Evolutionary conservation across 2,888 invertebrate species (phyloP).

Genomic region (Miltochrista miniata): DNA sequence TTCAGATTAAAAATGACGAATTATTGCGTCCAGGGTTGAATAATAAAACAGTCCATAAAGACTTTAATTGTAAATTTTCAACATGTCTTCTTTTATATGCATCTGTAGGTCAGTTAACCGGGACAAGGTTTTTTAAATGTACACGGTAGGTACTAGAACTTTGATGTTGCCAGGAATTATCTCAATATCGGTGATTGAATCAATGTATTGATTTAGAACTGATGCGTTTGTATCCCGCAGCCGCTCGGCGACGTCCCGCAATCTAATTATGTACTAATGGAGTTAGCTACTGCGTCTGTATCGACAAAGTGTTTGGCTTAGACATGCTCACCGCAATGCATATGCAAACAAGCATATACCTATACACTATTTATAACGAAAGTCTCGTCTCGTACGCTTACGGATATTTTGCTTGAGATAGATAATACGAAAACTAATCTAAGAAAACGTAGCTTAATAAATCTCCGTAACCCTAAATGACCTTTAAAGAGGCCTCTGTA

Average conservation of each 20-base stretch:
- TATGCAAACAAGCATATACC: neutral
- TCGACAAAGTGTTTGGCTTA: constrained; percentile 10
- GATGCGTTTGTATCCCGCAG: constrained; percentile 25
- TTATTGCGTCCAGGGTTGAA: too few species aligned
- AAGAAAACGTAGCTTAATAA: too few species aligned
- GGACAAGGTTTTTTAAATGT: neutral
- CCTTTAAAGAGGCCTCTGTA: too few species aligned
- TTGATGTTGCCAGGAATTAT: neutral
- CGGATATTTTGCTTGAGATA: neutral
- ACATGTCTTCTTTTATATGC: too few species aligned
- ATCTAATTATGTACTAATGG: constrained; percentile 36
- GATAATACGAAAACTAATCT: too few species aligned
- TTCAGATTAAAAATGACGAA: too few species aligned
- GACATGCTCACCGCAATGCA: neutral
- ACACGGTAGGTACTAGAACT: neutral
- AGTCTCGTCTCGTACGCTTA: neutral
- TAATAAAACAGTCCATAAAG: too few species aligned
- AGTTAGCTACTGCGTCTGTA: constrained; percentile 18
- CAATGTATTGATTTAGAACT: constrained; percentile 34
- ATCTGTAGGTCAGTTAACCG: neutral
- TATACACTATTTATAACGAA: too few species aligned
- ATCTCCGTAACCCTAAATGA: too few species aligned
- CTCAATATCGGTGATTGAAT: constrained; percentile 33
- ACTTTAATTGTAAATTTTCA: too few species aligned
- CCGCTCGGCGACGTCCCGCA: constrained; percentile 23